Percentiles rank a stretch among this genome's conserved stretches.
Evolutionary conservation across 2,113 vertebrate genomes (phyloP).

Genomic region (Podilymbus podiceps): DNA sequence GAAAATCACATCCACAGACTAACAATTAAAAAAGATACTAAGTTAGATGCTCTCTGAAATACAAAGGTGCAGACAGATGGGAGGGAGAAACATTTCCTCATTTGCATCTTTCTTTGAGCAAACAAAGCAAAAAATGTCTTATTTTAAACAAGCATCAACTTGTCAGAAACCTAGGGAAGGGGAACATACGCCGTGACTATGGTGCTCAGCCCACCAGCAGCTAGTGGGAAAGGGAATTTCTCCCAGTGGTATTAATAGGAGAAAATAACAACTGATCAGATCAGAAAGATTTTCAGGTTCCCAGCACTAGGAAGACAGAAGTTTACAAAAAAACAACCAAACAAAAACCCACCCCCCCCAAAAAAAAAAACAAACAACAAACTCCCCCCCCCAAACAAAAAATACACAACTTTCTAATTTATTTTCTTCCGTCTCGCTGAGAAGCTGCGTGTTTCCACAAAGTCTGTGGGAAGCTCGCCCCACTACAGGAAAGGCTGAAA

Average conservation of each 20-base stretch:
- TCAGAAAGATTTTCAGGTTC: background rate
- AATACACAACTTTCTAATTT: background rate
- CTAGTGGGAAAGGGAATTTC: background rate
- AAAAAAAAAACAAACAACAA: too few species aligned
- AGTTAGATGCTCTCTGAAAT: background rate
- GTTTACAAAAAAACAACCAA: background rate
- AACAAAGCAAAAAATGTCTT: background rate
- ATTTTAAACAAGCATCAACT: background rate
- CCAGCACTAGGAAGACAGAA: background rate
- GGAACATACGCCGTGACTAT: accelerated
- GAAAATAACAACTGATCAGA: background rate
- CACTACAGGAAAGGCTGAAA: background rate
- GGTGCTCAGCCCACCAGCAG: background rate
- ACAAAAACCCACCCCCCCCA: too few species aligned
- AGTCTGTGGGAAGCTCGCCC: background rate
- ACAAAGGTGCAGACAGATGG: background rate
- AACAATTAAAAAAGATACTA: background rate
- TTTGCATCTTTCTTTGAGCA: background rate
- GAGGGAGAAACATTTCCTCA: background rate
- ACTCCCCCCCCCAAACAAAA: too few species aligned
- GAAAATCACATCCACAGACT: background rate
- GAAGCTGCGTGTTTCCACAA: background rate
- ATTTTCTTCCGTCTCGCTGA: background rate
- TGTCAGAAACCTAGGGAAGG: background rate
- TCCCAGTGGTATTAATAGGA: background rate